A percentile compares a stretch with the other conserved stretches of the same genome.
phyloP scores from a whole-genome alignment of 2,113 vertebrate genomes.

The Petromus typicus region DNA sequence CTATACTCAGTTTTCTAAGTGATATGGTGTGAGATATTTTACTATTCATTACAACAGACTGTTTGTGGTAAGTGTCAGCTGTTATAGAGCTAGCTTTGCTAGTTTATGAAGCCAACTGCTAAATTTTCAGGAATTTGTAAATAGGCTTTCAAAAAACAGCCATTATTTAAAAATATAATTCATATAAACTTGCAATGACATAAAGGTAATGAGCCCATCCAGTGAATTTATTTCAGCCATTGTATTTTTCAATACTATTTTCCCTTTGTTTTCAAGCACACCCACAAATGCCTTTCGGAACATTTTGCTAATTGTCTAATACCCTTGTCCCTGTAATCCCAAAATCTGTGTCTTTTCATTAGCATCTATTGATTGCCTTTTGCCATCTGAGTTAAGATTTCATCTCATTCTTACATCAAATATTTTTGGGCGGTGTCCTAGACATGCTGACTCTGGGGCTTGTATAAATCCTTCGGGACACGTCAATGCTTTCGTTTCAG shows the following conservation, averaged over 20 bases:
- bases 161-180: not conserved
- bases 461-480: not conserved
- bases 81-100: not conserved
- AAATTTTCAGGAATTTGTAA: conserved; percentile 33
- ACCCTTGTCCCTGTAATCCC: conserved; percentile 8
- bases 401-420: not conserved
- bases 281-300: not conserved
- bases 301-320: not conserved
- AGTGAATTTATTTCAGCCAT: not conserved
- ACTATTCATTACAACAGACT: not conserved
- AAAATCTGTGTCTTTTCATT: not conserved
- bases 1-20: not conserved
- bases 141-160: not conserved
- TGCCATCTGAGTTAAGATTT: not conserved
- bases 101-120: not conserved
- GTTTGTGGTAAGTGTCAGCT: not conserved
- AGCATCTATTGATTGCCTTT: not conserved
- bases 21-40: not conserved
- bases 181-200: not conserved
- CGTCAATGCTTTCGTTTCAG: not conserved
- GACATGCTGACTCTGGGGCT: not conserved
- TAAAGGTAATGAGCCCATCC: not conserved
- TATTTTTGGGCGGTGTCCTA: not conserved
- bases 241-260: not conserved
- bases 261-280: not conserved